Percentiles rank a stretch among this genome's conserved stretches.
Conservation (phyloP, 2,888 invertebrate genomes). For the Aethes cnicana region DNA sequence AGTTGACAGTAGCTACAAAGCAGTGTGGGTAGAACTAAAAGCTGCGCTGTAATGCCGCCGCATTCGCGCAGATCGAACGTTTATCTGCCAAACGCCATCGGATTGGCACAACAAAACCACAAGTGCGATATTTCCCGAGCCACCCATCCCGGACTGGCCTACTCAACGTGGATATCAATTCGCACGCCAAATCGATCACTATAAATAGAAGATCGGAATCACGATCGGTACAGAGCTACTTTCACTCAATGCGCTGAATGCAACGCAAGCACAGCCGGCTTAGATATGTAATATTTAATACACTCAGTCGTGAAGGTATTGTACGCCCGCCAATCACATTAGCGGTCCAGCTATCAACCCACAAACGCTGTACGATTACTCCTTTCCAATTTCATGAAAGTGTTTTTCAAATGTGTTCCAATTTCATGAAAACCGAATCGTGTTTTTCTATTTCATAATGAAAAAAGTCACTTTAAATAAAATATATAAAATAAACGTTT, state of each 20-base stretch:
- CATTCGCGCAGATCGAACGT: neutral
- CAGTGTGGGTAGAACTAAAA: neutral
- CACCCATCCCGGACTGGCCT: conserved; percentile 32
- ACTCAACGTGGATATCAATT: conserved; percentile 56
- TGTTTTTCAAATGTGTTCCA: no score
- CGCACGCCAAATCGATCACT: conserved; percentile 72
- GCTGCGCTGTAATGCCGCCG: neutral
- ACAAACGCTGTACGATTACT: neutral
- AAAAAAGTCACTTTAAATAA: no score
- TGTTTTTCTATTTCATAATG: no score
- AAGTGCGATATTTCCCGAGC: conserved; percentile 3
- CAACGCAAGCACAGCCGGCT: conserved; percentile 6
- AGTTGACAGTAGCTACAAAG: no score
- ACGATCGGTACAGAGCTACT: conserved; percentile 39
- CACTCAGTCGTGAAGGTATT: neutral
- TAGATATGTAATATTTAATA: neutral
- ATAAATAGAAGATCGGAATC: conserved; percentile 60
- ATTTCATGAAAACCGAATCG: no score
- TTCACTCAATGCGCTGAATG: conserved; percentile 31
- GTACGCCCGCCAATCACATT: conserved; percentile 10
- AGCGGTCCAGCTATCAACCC: conserved; percentile 4
- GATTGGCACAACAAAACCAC: neutral
- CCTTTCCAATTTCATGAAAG: no score
- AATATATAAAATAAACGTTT: no score
- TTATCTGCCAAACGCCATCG: neutral